Base-by-base conservation (phyloP, 2,888 invertebrate species). In the Mesorhabditis belari region DNA sequence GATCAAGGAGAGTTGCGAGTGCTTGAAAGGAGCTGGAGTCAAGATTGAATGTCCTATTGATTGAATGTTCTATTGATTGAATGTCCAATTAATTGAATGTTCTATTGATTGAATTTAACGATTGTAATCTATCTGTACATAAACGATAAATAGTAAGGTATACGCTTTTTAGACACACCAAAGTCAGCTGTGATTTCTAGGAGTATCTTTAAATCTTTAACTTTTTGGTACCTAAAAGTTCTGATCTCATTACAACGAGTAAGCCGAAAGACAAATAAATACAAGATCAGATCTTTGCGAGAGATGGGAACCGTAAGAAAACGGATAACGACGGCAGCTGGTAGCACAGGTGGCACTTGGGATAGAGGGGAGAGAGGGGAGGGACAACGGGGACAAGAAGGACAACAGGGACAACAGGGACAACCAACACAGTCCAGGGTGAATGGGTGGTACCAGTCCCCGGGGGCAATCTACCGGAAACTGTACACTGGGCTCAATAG, bases 11-110 rank as follows among this genome's bases (percentile, higher is more conserved):
- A 73, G 73, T 2, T 77, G 77, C 66, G 66, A 75, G 9, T 77
- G 77, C 60, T 59, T 77, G 53, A 70, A 77, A 54, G 62, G 52
- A 5, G 77, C 77, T 23, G 77, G 77, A 5, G 72, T 77, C 29
- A 53, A 61, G 25, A 69, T 69, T 62, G 58, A 60, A 21, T 61
- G 61, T 59, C 24, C 57, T 17, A n/a, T n/a, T n/a, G n/a, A n/a
- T n/a, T n/a, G n/a, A n/a, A n/a, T n/a, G n/a, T n/a, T 57, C 60
- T 49, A 60, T n/a, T n/a, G n/a, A n/a, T n/a, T n/a, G n/a, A n/a
- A n/a, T n/a, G n/a, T n/a, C n/a, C n/a, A n/a, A n/a, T n/a, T n/a
- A n/a, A n/a, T n/a, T n/a, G n/a, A n/a, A n/a, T n/a, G n/a, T n/a
- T 57, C 60, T 49, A 60, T n/a, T n/a, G n/a, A 35, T 17, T 17